Conservation (phyloP, 2,888 invertebrate genomes). For the Andrena hattorfiana region DNA sequence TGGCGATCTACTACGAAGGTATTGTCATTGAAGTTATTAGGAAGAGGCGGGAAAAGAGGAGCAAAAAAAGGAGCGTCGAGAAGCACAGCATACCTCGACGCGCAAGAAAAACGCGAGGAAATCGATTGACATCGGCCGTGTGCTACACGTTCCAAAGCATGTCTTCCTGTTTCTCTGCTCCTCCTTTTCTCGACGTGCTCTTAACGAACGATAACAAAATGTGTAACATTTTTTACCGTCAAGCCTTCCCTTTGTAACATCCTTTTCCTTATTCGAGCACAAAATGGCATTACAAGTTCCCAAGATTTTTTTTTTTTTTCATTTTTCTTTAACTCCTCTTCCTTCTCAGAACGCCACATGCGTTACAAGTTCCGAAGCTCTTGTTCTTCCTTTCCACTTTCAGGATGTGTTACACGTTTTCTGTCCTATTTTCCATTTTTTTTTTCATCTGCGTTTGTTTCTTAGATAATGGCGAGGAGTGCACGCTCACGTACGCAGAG, state of each 20-base stretch:
- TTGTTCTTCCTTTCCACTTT: too few relatives aligned
- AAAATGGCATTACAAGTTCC: too few relatives aligned
- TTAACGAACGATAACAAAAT: too few relatives aligned
- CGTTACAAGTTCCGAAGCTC: too few relatives aligned
- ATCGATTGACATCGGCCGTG: not conserved
- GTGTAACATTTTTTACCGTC: too few relatives aligned
- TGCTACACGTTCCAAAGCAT: not conserved
- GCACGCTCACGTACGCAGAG: constrained; percentile 86
- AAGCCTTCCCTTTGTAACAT: too few relatives aligned
- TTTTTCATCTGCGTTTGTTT: not conserved
- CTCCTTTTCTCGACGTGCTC: too few relatives aligned
- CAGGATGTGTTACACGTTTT: not conserved
- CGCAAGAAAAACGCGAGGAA: not conserved
- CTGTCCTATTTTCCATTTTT: not conserved
- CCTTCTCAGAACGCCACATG: too few relatives aligned
- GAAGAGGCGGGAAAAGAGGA: not conserved
- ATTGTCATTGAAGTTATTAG: constrained; percentile 47
- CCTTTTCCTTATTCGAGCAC: too few relatives aligned
- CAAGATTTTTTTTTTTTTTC: too few relatives aligned
- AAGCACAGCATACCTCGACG: not conserved
- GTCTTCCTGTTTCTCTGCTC: too few relatives aligned
- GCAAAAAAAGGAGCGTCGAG: not conserved
- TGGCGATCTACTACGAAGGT: constrained; percentile 89
- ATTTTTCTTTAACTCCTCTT: too few relatives aligned
- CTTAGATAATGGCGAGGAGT: constrained; percentile 69